Evolutionary conservation across 2,113 vertebrate genomes (phyloP).

Genomic region (Drymodes brunneopygia): DNA sequence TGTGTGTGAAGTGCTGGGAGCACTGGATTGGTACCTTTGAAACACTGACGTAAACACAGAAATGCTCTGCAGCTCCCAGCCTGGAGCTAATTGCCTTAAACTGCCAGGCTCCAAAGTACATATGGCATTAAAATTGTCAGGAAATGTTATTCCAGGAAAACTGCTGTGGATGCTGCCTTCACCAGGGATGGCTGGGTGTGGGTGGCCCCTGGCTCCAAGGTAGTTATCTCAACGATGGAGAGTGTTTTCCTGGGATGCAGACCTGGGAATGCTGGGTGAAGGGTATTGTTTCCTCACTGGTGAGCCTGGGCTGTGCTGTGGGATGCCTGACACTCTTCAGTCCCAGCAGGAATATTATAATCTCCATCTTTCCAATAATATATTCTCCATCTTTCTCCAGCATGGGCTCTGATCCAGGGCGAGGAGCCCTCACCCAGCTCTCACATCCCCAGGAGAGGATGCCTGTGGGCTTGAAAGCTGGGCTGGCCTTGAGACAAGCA

Average conservation of each 20-base stretch:
- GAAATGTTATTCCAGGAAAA: background rate
- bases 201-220: background rate
- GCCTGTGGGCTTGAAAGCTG: background rate
- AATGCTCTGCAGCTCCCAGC: background rate
- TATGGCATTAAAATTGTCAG: background rate
- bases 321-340: background rate
- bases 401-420: fast-evolving
- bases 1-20: background rate
- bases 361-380: background rate
- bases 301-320: background rate
- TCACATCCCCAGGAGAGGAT: background rate
- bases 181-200: background rate
- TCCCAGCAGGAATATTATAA: background rate
- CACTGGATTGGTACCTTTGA: background rate
- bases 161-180: background rate
- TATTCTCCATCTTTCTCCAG: background rate
- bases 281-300: background rate
- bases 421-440: background rate
- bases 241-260: background rate
- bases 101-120: background rate
- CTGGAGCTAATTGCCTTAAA: background rate
- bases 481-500: background rate
- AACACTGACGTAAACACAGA: background rate
- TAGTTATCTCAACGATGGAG: background rate
- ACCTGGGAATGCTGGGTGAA: background rate